Base-by-base conservation (phyloP, 2,888 invertebrate species). In the Coecobrya sp. region DNA sequence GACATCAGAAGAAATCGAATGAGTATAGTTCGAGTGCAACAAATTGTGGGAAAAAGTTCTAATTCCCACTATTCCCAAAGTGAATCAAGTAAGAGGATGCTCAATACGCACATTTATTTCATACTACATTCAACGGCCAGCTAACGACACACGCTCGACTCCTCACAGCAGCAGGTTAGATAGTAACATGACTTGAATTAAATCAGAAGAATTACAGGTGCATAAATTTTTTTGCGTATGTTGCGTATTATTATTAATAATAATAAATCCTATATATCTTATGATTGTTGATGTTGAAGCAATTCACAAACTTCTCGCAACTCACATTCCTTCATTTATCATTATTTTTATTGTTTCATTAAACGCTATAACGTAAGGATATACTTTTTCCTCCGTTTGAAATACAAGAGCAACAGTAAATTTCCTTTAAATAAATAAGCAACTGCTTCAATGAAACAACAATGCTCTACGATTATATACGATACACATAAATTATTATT, bases 1-100 rank as follows among this genome's bases (percentile, higher is more conserved):
- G 25, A n/a, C 52, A 79, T 27, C 27, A 68, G 27, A 62, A 76
- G 42, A 76, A 76, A 76, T 52, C 27, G 49, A 52, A 79, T 2
- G 42, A 79, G 30, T 79, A 49, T 79, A 49, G 52, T 82, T 52
- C 55, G 89, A 89, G 70, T 81, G 70, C 65, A 82, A 89, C 89
- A 70, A 89, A 89, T 82, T 89, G 89, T 89, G 89, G 89, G 89
- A 89, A 89, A 89, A 82, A 82, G 89, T 82, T 81, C 82, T 70
- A 42, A 82, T 82, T 89, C 89, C 82, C 89, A 89, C 45, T 79
- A 55, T 52, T 42, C 73, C 73, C 42, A 73, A 73, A 73, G 73
- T 45, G 45, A 73, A 73, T 73, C n/a, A 65, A 65, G 27, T 13
- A 30, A 73, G n/a, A 73, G 68, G 36, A 68, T 68, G 65, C 65